Evolutionary conservation across 2,797 vertebrate genomes (phyloP).

Genomic region (Xerus rutilus): DNA sequence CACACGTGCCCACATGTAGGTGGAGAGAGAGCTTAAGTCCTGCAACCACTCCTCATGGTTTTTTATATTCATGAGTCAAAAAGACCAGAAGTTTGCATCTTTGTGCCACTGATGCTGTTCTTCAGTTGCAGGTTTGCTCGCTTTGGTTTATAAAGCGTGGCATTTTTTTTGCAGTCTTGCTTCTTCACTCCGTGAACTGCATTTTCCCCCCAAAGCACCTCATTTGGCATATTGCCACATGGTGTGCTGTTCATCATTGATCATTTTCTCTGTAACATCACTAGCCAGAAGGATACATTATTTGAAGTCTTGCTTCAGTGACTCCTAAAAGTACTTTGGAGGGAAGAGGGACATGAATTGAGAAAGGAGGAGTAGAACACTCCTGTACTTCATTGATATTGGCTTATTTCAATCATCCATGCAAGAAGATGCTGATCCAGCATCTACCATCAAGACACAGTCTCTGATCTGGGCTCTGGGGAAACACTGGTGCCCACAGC

Average conservation of each 20-base stretch:
- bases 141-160: background rate
- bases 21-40: background rate
- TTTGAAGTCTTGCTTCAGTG: slow-evolving; percentile 20
- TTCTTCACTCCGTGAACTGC: background rate
- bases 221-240: background rate
- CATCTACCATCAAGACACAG: rapidly evolving
- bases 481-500: no score
- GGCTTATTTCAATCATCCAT: background rate
- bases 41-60: background rate
- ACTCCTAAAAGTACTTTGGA: background rate
- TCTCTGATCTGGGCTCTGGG: background rate
- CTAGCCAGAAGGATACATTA: background rate
- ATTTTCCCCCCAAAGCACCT: background rate
- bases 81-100: background rate
- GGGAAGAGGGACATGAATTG: background rate
- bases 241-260: background rate
- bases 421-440: background rate
- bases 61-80: background rate
- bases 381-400: background rate
- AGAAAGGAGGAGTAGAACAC: background rate
- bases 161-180: background rate
- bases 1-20: no score
- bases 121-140: background rate
- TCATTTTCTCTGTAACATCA: slow-evolving; percentile 6
- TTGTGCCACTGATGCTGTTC: background rate